Conservation (phyloP, 2,888 invertebrate species). For the Folsomia manolachei region DNA sequence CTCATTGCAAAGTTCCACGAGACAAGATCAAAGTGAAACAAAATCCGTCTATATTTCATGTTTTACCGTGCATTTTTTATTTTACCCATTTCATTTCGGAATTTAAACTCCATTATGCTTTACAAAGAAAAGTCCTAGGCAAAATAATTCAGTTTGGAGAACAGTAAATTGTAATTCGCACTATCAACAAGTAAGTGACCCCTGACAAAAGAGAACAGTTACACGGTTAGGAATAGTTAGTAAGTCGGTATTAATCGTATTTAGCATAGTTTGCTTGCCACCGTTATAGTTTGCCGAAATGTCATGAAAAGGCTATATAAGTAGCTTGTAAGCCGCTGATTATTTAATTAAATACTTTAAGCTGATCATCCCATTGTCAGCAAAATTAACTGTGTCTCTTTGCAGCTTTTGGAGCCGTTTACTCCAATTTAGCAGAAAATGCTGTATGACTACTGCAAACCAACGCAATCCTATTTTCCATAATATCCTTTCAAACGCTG, state of each 20-base stretch:
- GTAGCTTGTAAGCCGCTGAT: conserved; percentile 21
- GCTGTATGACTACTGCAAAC: too few species aligned
- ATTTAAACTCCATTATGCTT: too few species aligned
- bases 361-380: conserved; percentile 25
- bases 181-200: conserved; percentile 10
- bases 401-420: not conserved
- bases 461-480: not conserved
- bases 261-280: not conserved
- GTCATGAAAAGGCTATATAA: conserved; percentile 14
- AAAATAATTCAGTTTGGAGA: too few species aligned
- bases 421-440: conserved; percentile 6
- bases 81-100: too few species aligned
- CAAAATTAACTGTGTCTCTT: conserved; percentile 16
- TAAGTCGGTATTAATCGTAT: too few species aligned
- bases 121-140: too few species aligned
- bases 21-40: too few species aligned
- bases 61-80: too few species aligned
- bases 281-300: not conserved
- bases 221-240: not conserved
- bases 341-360: conserved; percentile 24
- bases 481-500: not conserved
- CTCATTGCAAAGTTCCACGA: too few species aligned
- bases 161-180: too few species aligned
- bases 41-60: too few species aligned
- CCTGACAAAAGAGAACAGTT: conserved; percentile 16